phyloP scores from a whole-genome alignment of 2,797 vertebrate species.

The Manis pentadactyla region DNA sequence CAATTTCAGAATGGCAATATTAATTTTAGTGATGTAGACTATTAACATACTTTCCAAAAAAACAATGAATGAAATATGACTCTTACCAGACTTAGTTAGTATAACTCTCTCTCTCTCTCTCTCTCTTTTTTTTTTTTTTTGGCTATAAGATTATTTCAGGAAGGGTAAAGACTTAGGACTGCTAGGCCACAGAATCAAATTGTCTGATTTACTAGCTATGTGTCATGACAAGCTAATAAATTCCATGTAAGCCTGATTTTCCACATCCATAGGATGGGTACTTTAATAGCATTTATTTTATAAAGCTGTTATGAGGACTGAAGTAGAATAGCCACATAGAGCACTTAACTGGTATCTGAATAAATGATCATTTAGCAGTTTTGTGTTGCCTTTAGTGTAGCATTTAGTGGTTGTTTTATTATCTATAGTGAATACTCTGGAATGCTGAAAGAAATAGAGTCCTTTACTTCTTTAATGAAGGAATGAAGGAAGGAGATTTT shows the following conservation, averaged over 20 bases:
- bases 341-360: background rate
- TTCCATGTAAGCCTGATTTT: background rate
- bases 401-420: background rate
- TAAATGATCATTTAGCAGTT: background rate
- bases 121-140: background rate
- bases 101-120: background rate
- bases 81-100: background rate
- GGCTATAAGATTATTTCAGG: background rate
- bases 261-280: background rate
- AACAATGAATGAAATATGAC: background rate
- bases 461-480: background rate
- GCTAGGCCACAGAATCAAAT: background rate
- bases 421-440: background rate
- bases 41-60: background rate
- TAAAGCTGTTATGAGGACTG: background rate
- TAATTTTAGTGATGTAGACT: background rate
- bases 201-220: background rate
- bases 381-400: too few relatives aligned
- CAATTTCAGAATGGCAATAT: background rate
- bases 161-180: background rate
- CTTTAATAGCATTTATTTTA: background rate
- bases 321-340: background rate
- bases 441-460: slow-evolving; percentile 16
- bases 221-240: background rate
- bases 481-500: background rate